A percentile compares a stretch with the other conserved stretches of the same genome.
These are phyloP conservation scores for Meloidogyne chitwoodi DNA, from an alignment of 1,140 invertebrate species.

Conservation along the genomic window DNA sequence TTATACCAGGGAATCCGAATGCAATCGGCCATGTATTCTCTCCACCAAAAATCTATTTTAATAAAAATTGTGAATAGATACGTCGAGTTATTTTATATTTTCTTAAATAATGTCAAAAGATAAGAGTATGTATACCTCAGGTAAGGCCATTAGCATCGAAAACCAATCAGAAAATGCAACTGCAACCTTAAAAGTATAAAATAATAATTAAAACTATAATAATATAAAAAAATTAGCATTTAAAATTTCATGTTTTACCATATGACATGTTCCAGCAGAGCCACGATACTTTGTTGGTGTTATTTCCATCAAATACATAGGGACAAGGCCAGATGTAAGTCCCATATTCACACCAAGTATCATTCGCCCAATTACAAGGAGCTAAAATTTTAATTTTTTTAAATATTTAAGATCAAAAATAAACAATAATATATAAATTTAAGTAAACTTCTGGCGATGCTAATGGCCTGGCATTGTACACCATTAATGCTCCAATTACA, in stretches of 20 bases:
- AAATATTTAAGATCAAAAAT: background rate
- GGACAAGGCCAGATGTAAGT: slow-evolving; percentile 61
- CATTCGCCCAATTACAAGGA: slow-evolving; percentile 38
- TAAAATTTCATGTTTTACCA: slow-evolving; percentile 48
- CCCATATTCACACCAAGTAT: slow-evolving; percentile 58
- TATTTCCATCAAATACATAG: slow-evolving; percentile 62
- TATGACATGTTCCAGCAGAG: slow-evolving; percentile 61
- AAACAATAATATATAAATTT: slow-evolving; percentile 16
- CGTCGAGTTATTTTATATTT: too few relatives aligned
- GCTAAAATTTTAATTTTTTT: background rate
- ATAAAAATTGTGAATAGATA: too few relatives aligned
- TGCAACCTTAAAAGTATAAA: slow-evolving; percentile 40
- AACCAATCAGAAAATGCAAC: slow-evolving; percentile 59
- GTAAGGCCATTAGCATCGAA: slow-evolving; percentile 52
- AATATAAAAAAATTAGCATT: slow-evolving; percentile 12
- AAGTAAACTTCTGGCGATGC: slow-evolving; percentile 47
- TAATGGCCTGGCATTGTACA: slow-evolving; percentile 43
- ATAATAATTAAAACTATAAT: slow-evolving; percentile 42
- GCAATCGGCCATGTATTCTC: slow-evolving; percentile 46
- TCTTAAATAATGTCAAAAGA: background rate
- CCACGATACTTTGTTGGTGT: slow-evolving; percentile 59
- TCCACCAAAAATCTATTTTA: slow-evolving; percentile 41
- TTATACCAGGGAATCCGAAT: slow-evolving; percentile 54
- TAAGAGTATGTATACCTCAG: slow-evolving; percentile 24
- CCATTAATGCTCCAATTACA: slow-evolving; percentile 48